phyloP scores from a whole-genome alignment of 2,888 invertebrate species.

The Ernsta delagoae region DNA sequence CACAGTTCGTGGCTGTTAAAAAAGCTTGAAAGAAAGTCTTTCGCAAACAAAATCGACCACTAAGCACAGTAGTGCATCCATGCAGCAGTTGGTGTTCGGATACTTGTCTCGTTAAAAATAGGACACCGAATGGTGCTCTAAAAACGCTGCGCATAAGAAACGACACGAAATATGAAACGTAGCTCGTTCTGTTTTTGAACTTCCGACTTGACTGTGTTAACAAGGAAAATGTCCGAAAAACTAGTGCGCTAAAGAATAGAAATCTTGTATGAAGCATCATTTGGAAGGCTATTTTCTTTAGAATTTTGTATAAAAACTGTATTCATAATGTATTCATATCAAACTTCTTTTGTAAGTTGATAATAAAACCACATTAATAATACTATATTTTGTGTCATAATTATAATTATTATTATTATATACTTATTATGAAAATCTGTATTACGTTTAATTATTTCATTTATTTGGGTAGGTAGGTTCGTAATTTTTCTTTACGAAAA shows the following conservation, averaged over 20 bases:
- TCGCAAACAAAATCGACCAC: conserved; percentile 1
- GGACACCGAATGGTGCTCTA: conserved; percentile 26
- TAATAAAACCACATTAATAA: too few species aligned
- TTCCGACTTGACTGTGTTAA: conserved; percentile 28
- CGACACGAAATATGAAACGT: conserved; percentile 17
- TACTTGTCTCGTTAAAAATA: conserved; percentile 17
- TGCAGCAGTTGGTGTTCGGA: conserved; percentile 6
- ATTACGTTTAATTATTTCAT: too few species aligned
- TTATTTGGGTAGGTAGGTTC: too few species aligned
- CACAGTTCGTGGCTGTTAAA: background rate
- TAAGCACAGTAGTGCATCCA: background rate
- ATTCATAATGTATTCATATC: too few species aligned
- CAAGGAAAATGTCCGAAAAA: conserved; percentile 23
- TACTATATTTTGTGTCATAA: too few species aligned
- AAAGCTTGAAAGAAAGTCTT: background rate
- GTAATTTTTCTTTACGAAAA: too few species aligned
- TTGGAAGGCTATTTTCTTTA: background rate
- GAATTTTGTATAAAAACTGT: background rate
- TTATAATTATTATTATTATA: too few species aligned
- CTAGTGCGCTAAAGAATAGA: conserved; percentile 9
- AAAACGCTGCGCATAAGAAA: conserved; percentile 24
- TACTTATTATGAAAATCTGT: too few species aligned
- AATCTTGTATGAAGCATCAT: conserved; percentile 8
- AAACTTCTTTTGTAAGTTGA: too few species aligned
- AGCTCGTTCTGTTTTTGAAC: conserved; percentile 28